These are phyloP conservation scores for Polyodon spathula DNA, from an alignment of 2,113 vertebrate species.

Conservation along the genomic window DNA sequence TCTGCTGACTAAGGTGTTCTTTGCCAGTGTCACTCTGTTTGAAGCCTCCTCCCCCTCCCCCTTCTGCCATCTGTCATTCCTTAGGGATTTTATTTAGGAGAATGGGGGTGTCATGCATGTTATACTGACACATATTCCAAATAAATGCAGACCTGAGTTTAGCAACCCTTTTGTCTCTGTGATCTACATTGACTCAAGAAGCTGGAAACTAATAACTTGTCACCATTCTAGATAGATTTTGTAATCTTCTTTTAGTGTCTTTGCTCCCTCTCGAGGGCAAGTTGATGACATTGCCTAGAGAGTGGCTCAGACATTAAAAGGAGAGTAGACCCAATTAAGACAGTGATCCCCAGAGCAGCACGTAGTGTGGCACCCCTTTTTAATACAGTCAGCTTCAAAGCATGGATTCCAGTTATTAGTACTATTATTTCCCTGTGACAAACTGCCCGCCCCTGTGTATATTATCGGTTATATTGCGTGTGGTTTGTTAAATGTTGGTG, in stretches of 20 bases:
- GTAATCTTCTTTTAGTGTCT: neutral
- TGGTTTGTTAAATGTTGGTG: too few species aligned
- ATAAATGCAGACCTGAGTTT: neutral
- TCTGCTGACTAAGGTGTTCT: conserved; percentile 13
- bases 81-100: conserved; percentile 20
- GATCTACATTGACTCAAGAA: neutral
- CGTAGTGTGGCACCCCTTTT: too few species aligned
- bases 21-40: conserved; percentile 12
- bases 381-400: too few species aligned
- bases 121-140: neutral
- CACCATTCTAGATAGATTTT: neutral
- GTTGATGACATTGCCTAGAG: neutral
- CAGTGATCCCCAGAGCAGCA: too few species aligned
- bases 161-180: neutral
- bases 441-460: too few species aligned
- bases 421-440: too few species aligned
- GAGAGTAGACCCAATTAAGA: too few species aligned
- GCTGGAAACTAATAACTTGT: neutral
- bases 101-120: neutral
- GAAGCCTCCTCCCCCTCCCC: neutral
- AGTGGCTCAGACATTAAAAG: too few species aligned
- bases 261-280: neutral
- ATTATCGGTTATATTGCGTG: too few species aligned
- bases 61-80: conserved; percentile 23
- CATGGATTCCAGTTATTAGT: too few species aligned